Evolutionary conservation across 1,140 invertebrate genomes (phyloP), one percentile per base, ranked within the genome.

Genomic region (Berghia stephanieae): DNA sequence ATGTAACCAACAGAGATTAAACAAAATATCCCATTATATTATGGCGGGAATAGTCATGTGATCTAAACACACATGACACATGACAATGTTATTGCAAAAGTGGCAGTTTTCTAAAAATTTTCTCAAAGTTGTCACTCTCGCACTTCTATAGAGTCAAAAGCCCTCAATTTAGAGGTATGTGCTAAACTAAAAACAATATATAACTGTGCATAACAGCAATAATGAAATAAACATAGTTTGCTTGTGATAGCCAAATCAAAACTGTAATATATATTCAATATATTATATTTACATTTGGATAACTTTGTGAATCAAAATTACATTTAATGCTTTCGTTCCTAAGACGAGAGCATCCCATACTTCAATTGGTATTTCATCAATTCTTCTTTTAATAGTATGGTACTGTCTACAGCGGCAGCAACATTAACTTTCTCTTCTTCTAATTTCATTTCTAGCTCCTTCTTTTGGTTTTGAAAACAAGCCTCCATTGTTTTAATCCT

Each of bases 401-500:
- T 43, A 24, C 44, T 16, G 13, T 52, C 72, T 36, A 75, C 21
- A 21, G 72, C 72, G 4, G 72, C 52, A 38, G 72, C 52, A 43
- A 8, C 42, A 16, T 52, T 16, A 16, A 63, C 36, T 27, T 44
- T 27, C 57, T 75, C 55, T 34, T 5, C 34, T 3, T n/a, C 24
- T 34, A 76, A 31, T 24, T 76, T 76, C 5, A 27, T 68, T 36
- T 76, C 74, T 21, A 76, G 63, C 31, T 68, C 63, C 24, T 42
- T 18, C 18, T 31, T 67, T n/a, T 76, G 60, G n/a, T 40, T 67
- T 13, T n/a, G 38, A 34, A 2, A 49, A 27, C 68, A 40, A 49
- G 38, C 27, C 42, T 76, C 31, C 60, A 76, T 66, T 18, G 74
- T 68, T 34, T 76, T 43, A 42, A 76, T 68, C 24, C 74, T 57